Evolutionary conservation across 2,888 invertebrate species (phyloP).

Genomic region (Trachelus iudaicus): DNA sequence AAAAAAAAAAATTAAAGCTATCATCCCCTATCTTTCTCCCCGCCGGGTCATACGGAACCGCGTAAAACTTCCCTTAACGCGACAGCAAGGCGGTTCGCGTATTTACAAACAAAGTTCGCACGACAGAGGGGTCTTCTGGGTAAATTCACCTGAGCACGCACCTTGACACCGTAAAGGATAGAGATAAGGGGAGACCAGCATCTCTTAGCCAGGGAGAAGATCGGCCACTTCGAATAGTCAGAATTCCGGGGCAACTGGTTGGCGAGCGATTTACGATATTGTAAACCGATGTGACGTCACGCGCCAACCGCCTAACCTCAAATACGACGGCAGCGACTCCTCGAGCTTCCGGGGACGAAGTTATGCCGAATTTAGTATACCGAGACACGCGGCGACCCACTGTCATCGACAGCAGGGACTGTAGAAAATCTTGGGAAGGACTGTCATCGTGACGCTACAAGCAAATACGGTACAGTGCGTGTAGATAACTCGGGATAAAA

Average conservation of each 20-base stretch:
- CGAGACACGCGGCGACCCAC: not conserved
- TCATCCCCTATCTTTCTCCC: too few relatives aligned
- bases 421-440: not conserved
- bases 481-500: too few relatives aligned
- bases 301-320: slow-evolving; percentile 55
- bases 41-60: too few relatives aligned
- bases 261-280: slow-evolving; percentile 65
- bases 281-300: slow-evolving; percentile 62
- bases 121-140: too few relatives aligned
- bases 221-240: slow-evolving; percentile 53
- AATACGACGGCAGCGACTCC: slow-evolving; percentile 60
- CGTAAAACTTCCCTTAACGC: not conserved
- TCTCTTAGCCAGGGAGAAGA: slow-evolving; percentile 5
- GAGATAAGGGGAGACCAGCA: not conserved
- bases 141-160: not conserved
- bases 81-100: not conserved
- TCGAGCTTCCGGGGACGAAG: not conserved
- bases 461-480: too few relatives aligned
- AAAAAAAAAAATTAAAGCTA: not conserved
- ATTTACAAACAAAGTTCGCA: not conserved
- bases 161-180: not conserved
- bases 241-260: slow-evolving; percentile 63
- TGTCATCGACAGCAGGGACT: not conserved
- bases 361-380: not conserved
- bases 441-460: not conserved